phyloP scores from a whole-genome alignment of 2,113 vertebrate genomes.

The Chaenocephalus aceratus region DNA sequence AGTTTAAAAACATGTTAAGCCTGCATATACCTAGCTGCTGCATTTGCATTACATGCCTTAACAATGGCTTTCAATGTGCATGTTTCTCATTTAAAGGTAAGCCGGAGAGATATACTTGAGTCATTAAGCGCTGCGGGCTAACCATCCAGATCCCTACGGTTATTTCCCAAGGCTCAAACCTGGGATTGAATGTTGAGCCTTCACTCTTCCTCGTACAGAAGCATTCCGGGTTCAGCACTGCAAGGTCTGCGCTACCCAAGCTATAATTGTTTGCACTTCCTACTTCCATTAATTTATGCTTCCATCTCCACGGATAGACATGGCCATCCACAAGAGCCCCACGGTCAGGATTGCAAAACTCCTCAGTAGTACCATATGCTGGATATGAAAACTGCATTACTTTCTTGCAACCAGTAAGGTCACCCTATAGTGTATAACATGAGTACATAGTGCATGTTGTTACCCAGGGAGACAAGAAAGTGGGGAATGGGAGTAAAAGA shows the following conservation, averaged over 20 bases:
- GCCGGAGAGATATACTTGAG: constrained; percentile 1
- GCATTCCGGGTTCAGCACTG: constrained; percentile 6
- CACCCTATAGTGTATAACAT: constrained; percentile 4
- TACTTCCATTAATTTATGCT: constrained; percentile 65
- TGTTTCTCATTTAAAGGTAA: constrained; percentile 38
- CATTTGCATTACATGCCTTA: constrained; percentile 7
- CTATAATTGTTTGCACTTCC: constrained; percentile 61
- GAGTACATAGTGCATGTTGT: not conserved
- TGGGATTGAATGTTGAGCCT: constrained; percentile 36
- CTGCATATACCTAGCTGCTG: not conserved
- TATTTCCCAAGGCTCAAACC: constrained; percentile 33
- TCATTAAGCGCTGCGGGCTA: constrained; percentile 24
- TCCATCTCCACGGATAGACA: constrained; percentile 59
- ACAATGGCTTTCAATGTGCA: constrained; percentile 3
- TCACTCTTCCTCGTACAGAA: constrained; percentile 6
- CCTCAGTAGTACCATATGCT: constrained; percentile 33
- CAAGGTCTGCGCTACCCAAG: constrained; percentile 9
- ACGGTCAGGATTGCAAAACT: constrained; percentile 62
- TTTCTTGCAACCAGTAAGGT: constrained; percentile 53
- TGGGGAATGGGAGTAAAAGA: constrained; percentile 25
- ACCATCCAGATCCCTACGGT: constrained; percentile 10
- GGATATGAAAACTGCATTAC: constrained; percentile 69
- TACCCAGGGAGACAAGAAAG: constrained; percentile 16
- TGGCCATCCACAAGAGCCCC: constrained; percentile 53
- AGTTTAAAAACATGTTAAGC: not conserved